Evolutionary conservation across 2,113 vertebrate genomes (phyloP), one percentile per base, ranked within the genome.

Genomic region (Eretmochelys imbricata): DNA sequence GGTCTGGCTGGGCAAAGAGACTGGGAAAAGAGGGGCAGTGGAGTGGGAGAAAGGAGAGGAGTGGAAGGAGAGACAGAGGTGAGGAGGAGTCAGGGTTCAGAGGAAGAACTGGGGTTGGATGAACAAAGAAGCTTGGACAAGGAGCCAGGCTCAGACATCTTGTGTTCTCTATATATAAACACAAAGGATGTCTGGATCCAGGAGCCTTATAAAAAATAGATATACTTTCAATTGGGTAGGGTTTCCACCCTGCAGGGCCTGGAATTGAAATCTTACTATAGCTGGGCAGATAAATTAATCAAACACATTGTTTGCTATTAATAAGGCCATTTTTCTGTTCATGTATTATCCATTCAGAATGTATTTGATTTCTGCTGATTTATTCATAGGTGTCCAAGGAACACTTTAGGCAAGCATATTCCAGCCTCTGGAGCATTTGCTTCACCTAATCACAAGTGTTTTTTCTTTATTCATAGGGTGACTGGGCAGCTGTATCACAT

Each of bases 121-220:
- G 22, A 46, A 35, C 49, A 54, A 51, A 35, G 80, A 81, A 48
- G 10, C 48, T 81, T 24, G 50, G 27, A 81, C 38, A 53, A 48
- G 35, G 80, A 53, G 20, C 27, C 79, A 93, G 20, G 8, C 84
- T 78, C 59, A 84, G 62, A 81, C 85, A 91, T 82, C 38, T 91
- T 94, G 88, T 95, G 12, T 88, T 94, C 95, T 87, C 46, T 72
- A 78, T 75, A 78, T 79, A 29, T 19, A 48, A 65, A 75, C 27
- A 80, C 79, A 89, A 46, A 95, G 88, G 31, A 22, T 72, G 48
- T 35, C 92, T 50, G n/a, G 75, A 48, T 25, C 38, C 42, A 16
- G 75, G 92, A 93, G 94, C 72, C 48, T 80, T 80, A 85, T 85
- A 89, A 95, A 96, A 94, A 83, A 96, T 94, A 95, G 95, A 27